Conservation (phyloP, 1,140 invertebrate genomes). For the Centruroides vittatus region DNA sequence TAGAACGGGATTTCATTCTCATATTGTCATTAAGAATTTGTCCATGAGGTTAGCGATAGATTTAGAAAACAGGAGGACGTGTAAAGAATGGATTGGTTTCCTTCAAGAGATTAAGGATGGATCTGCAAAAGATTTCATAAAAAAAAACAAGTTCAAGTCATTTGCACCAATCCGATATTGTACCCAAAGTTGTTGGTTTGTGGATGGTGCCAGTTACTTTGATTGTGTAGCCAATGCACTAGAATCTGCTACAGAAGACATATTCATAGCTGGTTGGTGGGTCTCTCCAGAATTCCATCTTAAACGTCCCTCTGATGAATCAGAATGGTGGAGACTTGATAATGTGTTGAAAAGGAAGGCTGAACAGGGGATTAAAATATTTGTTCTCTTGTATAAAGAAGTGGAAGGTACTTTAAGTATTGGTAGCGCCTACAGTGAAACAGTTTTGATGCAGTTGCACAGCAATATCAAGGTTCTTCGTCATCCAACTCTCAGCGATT, state of each 20-base stretch:
- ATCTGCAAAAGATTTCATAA: slow-evolving; percentile 53
- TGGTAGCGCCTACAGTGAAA: slow-evolving; percentile 89
- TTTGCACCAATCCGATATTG: slow-evolving; percentile 59
- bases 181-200: slow-evolving; percentile 54
- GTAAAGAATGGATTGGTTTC: slow-evolving; percentile 60
- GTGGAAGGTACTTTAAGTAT: slow-evolving; percentile 85
- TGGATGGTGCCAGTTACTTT: slow-evolving; percentile 78
- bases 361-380: slow-evolving; percentile 78
- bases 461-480: slow-evolving; percentile 69
- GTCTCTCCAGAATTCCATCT: slow-evolving; percentile 88
- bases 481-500: slow-evolving; percentile 35
- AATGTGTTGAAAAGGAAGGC: slow-evolving; percentile 72
- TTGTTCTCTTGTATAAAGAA: slow-evolving; percentile 91
- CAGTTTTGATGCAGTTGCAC: slow-evolving; percentile 51
- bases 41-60: no score
- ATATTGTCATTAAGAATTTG: no score
- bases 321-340: slow-evolving; percentile 75
- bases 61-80: no score
- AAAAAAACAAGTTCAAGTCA: slow-evolving; percentile 60
- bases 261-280: slow-evolving; percentile 96
- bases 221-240: slow-evolving; percentile 73
- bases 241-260: slow-evolving; percentile 77
- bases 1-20: no score
- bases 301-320: slow-evolving; percentile 62
- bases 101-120: slow-evolving; percentile 49